A percentile compares a stretch with the other conserved stretches of the same genome.
Evolutionary conservation across 1,140 invertebrate species (phyloP).

Genomic region (Tetragnatha versicolor): DNA sequence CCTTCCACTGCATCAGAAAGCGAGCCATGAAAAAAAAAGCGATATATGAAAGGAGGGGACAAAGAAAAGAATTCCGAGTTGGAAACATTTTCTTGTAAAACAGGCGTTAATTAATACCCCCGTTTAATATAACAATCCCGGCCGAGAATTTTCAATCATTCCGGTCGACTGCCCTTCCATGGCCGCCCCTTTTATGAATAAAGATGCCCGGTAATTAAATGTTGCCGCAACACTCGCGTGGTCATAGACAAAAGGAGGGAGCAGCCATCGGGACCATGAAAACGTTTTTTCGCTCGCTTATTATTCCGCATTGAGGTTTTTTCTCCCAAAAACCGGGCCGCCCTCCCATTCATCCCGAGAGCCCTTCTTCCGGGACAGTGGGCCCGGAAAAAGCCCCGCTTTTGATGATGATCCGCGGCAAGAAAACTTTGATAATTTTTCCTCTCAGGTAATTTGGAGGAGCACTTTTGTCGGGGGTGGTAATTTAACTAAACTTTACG

Average conservation of each 20-base stretch:
- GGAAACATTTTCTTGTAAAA: slow-evolving; percentile 54
- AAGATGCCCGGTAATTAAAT: slow-evolving; percentile 55
- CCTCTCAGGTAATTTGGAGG: slow-evolving; percentile 5
- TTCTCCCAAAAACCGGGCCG: slow-evolving; percentile 33
- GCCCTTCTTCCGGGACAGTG: slow-evolving; percentile 40
- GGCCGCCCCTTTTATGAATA: slow-evolving; percentile 50
- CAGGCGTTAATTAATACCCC: slow-evolving; percentile 53
- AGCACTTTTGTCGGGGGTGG: slow-evolving; percentile 6
- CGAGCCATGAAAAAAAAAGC: slow-evolving; percentile 9
- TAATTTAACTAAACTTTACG: slow-evolving; percentile 52
- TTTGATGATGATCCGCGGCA: slow-evolving; percentile 13
- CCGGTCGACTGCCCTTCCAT: slow-evolving; percentile 42
- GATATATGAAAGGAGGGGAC: slow-evolving; percentile 51
- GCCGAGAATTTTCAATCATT: slow-evolving; percentile 53
- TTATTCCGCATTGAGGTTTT: not conserved
- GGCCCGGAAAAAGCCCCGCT: slow-evolving; percentile 40
- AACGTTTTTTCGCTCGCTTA: slow-evolving; percentile 24
- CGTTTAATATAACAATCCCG: slow-evolving; percentile 53
- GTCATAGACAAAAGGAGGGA: slow-evolving; percentile 42
- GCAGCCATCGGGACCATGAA: slow-evolving; percentile 47
- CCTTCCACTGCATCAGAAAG: no score
- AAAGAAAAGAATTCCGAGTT: slow-evolving; percentile 54
- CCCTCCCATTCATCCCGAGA: slow-evolving; percentile 41
- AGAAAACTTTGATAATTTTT: slow-evolving; percentile 37
- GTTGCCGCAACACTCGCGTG: slow-evolving; percentile 52